Evolutionary conservation across 2,113 vertebrate species (phyloP), one percentile per base, ranked within the genome.

Genomic region (Atlantisia rogersi): DNA sequence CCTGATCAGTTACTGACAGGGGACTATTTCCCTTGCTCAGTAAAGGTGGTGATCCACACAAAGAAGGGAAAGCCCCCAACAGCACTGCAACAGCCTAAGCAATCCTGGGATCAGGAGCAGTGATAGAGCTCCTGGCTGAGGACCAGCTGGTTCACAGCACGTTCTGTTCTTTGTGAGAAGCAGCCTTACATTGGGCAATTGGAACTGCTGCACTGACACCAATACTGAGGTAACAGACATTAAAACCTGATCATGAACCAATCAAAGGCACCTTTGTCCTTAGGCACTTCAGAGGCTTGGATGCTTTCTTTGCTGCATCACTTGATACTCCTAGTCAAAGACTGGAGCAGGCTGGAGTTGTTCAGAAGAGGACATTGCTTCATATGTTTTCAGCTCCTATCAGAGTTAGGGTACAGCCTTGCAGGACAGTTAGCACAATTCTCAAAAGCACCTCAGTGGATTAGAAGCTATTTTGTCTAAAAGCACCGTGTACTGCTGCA

Each of bases 381-480:
- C n/a, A 8, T 2, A 20, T 0, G 0, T 24, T 50, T 32, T 55
- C 1, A 1, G 10, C 3, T 90, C 46, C 65, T 42, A 63, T 15
- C 60, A 39, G 20, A 70, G 4, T 7, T 40, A 15, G 2, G 12
- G 8, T 31, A 56, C 35, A 77, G 59, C 3, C 55, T 52, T 56
- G 15, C 32, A 69, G 25, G 28, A 83, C 28, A 75, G 13, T 2
- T 56, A 39, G n/a, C 25, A 82, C 4, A 55, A 46, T 32, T 76
- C 76, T 50, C 32, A 46, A 18, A 79, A 76, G 25, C 22, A 39
- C 35, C n/a, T 37, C 22, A 32, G 28, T 6, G 5, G 21, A 28
- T 31, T 18, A 73, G 25, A 80, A 64, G 40, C 15, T 59, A 17
- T 10, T 18, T 87, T 20, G 12, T 82, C 40, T 67, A 31, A 67